Evolutionary conservation across 2,113 vertebrate genomes (phyloP).

Genomic region (Macaca fascicularis): T2T-MFA8v1.1 NC_088375.1:191066501-191067000

Average conservation of each 20-base stretch:
- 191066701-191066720: slow-evolving; percentile 81
- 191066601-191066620: background rate
- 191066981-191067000: slow-evolving; percentile 66
- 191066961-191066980: slow-evolving; percentile 56
- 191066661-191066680: slow-evolving; percentile 47
- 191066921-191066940: slow-evolving; percentile 67
- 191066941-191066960: slow-evolving; percentile 42
- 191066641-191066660: background rate
- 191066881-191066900: slow-evolving; percentile 77
- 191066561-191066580: background rate
- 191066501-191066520: background rate
- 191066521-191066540: background rate
- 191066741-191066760: slow-evolving; percentile 83
- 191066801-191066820: slow-evolving; percentile 84
- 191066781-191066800: slow-evolving; percentile 86
- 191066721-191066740: slow-evolving; percentile 85
- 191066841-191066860: slow-evolving; percentile 75
- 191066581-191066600: background rate
- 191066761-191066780: slow-evolving; percentile 88
- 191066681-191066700: slow-evolving; percentile 73
- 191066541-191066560: background rate
- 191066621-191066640: background rate
- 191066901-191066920: slow-evolving; percentile 74
- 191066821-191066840: slow-evolving; percentile 82
- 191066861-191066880: slow-evolving; percentile 77